Base-by-base conservation (phyloP, 2,888 invertebrate species). In the Sarcophaga carnaria region DNA sequence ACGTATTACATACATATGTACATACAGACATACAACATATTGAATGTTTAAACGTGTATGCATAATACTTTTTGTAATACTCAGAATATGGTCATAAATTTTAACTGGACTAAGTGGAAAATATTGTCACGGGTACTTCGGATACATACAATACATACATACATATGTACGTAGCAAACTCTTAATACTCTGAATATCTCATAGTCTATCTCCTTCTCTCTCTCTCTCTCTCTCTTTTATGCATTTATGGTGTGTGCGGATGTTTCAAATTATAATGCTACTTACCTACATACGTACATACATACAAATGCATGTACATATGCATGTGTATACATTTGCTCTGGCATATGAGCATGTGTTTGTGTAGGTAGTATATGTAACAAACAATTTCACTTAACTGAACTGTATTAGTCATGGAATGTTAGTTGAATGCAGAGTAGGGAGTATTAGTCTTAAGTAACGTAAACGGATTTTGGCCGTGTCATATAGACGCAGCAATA, bases 41-140 rank as follows among this genome's bases (percentile, higher is more conserved):
- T 17, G 60, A 6, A 25, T 71, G 59, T 62, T 62, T 64, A 69
- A 69, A 70, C 63, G 59, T 80, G 59, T 70, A 63, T 80, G 80
- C 47, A 62, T 84, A 80, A 84, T 71, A 60, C 71, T 80, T 70
- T 85, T 78, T 71, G 64, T 79, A 79, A 71, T 82, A 75, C 66
- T 37, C 59, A 49, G 75, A 75, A 75, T 75, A 75, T 85, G 85
- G 81, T 66, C 78, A 85, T 85, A 85, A 85, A 85, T 85, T 82
- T 82, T 79, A 82, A 76, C 75, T 79, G 81, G 85, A 82, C 81
- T 85, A 85, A 81, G 75, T 85, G 81, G 78, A 81, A 82, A 85
- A 85, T 82, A 85, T 79, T 85, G 85, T 85, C 81, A 82, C 70
- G 74, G 70, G 62, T 75, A 74, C 54, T 66, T 49, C 47, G 75